A percentile compares a stretch with the other conserved stretches of the same genome.
phyloP scores from a whole-genome alignment of 2,113 vertebrate genomes.

The Rhegmatorhina hoffmannsi region DNA sequence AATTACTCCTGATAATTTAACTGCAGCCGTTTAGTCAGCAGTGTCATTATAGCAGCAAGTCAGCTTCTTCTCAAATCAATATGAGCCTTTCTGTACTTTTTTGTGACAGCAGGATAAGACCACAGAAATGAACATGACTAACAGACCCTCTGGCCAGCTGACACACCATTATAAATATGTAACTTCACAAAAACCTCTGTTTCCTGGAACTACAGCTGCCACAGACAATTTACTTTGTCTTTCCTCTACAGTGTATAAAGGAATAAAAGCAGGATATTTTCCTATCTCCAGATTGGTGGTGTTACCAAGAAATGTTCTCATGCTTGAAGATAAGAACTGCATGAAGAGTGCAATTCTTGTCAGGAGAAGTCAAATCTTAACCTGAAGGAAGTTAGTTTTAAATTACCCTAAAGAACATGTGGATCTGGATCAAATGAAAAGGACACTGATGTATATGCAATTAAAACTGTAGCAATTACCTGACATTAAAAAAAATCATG shows the following conservation, averaged over 20 bases:
- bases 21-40: conserved; percentile 24
- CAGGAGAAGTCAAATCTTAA: not conserved
- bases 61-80: conserved; percentile 27
- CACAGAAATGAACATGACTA: not conserved
- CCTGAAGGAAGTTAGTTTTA: not conserved
- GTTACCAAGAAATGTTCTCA: not conserved
- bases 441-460: not conserved
- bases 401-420: not conserved
- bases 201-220: not conserved
- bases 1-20: conserved; percentile 72
- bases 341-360: not conserved
- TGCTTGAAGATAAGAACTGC: not conserved
- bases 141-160: not conserved
- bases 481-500: not conserved
- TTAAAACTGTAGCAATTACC: not conserved
- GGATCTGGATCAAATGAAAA: not conserved
- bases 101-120: not conserved
- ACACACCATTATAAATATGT: conserved; percentile 6
- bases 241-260: not conserved
- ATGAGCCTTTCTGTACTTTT: not conserved
- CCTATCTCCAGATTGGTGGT: not conserved
- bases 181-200: not conserved
- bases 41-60: not conserved
- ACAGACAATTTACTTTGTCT: not conserved
- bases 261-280: not conserved